Conservation (phyloP, 2,113 vertebrate genomes). For the Heterotis niloticus region DNA sequence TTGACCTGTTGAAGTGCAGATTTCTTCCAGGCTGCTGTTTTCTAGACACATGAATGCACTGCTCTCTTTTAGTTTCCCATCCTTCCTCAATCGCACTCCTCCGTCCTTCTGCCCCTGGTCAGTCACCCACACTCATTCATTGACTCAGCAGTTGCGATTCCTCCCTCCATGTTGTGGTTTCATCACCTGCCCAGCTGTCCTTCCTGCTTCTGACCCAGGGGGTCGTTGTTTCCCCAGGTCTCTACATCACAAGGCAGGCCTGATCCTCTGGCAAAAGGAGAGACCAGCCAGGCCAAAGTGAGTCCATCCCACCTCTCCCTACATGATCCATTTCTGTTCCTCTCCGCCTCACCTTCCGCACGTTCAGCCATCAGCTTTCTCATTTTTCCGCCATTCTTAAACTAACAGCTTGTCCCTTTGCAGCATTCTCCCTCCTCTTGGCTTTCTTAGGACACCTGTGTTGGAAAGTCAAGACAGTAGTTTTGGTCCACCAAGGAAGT, state of each 20-base stretch:
- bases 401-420: too few relatives aligned
- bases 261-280: constrained; percentile 38
- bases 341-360: not conserved
- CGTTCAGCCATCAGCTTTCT: constrained; percentile 55
- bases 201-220: not conserved
- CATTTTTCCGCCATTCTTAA: constrained; percentile 50
- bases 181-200: not conserved
- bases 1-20: not conserved
- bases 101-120: too few relatives aligned
- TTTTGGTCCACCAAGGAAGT: not conserved
- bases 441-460: constrained; percentile 42
- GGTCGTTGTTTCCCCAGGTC: constrained; percentile 61
- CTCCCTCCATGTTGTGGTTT: not conserved
- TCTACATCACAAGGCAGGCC: constrained; percentile 56
- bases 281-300: constrained; percentile 58
- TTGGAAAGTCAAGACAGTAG: not conserved
- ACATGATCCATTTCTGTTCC: not conserved
- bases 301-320: constrained; percentile 45
- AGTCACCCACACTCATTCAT: too few relatives aligned
- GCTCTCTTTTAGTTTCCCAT: not conserved
- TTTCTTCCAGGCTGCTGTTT: not conserved
- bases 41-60: too few relatives aligned
- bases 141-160: too few relatives aligned
- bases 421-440: not conserved
- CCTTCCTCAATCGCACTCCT: not conserved